These are phyloP conservation scores for Noctuana brunneofusca DNA, from an alignment of 2,888 invertebrate species.

Conservation along the genomic window DNA sequence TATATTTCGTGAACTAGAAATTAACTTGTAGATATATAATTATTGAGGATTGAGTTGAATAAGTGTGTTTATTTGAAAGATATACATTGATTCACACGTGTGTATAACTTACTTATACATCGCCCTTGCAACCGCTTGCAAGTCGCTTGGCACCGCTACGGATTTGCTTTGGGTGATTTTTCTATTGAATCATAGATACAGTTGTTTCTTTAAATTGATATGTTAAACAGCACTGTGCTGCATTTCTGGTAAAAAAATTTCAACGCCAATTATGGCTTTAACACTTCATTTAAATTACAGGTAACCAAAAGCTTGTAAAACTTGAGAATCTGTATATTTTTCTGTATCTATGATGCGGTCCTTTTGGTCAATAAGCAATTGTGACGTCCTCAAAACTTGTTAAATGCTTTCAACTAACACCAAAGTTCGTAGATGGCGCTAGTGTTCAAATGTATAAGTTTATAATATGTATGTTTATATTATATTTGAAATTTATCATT, in stretches of 20 bases:
- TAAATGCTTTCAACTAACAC: conserved; percentile 52
- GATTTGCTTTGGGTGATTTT: conserved; percentile 64
- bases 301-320: too few relatives aligned
- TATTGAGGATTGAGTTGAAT: conserved; percentile 25
- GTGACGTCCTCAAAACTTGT: conserved; percentile 57
- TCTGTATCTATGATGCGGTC: conserved; percentile 44
- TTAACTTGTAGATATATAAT: background rate
- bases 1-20: background rate
- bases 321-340: too few relatives aligned
- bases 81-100: conserved; percentile 11
- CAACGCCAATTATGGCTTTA: too few relatives aligned
- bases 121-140: conserved; percentile 41
- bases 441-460: conserved; percentile 14
- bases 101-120: conserved; percentile 36
- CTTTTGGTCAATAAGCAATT: conserved; percentile 61
- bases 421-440: conserved; percentile 24
- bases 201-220: conserved; percentile 1
- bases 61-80: conserved; percentile 7
- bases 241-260: too few relatives aligned
- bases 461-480: background rate
- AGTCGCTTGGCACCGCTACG: conserved; percentile 39
- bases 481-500: too few relatives aligned
- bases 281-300: too few relatives aligned
- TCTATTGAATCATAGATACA: conserved; percentile 56
- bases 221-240: too few relatives aligned